Base-by-base conservation (phyloP, 2,888 invertebrate genomes). In the Athalia cordata region DNA sequence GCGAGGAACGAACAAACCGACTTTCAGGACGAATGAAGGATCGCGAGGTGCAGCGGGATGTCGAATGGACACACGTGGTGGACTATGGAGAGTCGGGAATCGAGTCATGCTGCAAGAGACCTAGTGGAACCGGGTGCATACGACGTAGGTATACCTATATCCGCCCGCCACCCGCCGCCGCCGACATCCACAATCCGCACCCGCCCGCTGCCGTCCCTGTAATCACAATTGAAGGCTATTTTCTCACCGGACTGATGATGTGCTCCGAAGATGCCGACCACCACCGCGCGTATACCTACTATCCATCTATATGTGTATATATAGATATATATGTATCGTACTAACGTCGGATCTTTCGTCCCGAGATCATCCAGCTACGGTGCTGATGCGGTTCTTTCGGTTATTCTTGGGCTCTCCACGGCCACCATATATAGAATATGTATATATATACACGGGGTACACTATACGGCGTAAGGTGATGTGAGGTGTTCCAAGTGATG, bases 191-290 rank as follows among this genome's bases (percentile, higher is more conserved):
- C 29, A 29, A 29, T 29, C 29, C 29, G 29, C 29, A 29, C 29
- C 29, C 77, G 77, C 76, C 78, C 80, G 89, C 89, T 29, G 29
- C 29, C 90, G 89, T 88, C 90, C 88, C 90, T 90, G 89, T 90
- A 90, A 90, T 90, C 90, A 90, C 89, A 90, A 90, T 89, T 90
- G 89, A 89, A 90, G 89, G 90, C 89, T 89, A 90, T 90, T 90
- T 90, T 90, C 90, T 90, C 90, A 89, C 90, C 89, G 89, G 88
- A 89, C 89, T 89, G 89, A 90, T 89, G 89, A 89, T 89, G 89
- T 87, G 84, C 89, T 89, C 89, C 88, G 88, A 89, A 89, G 89
- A 89, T 89, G 87, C 88, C 79, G 78, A 79, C 79, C 79, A 78
- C 59, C 85, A 84, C 81, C 81, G 79, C 82, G 76, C 79, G 80